Evolutionary conservation across 2,113 vertebrate genomes (phyloP), one percentile per base, ranked within the genome.

Genomic region (Leptosomus discolor): DNA sequence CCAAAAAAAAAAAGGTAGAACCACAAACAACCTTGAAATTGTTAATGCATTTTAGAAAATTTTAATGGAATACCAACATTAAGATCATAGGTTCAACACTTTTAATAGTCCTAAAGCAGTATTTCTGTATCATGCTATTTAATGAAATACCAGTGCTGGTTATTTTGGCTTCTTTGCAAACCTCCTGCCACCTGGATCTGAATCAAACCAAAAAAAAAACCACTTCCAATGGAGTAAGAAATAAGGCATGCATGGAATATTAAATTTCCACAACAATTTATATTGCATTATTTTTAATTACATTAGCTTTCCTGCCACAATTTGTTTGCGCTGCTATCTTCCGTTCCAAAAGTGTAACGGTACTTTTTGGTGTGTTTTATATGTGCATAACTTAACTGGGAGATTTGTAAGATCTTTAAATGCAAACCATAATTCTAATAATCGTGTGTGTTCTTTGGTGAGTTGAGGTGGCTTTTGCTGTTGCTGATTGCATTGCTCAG

Each of bases 281-380:
- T 83, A 51, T 83, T 78, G 36, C 48, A 54, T 89, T 96, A 61
- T 93, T 96, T 91, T 95, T 91, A 94, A 95, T 97, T 96, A 61
- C 46, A 51, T 95, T 93, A 41, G 32, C 29, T 96, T 96, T 92
- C 90, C 61, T 90, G 84, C 81, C 84, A 82, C 2, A 67, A 83
- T 96, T 56, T 89, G 54, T 90, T 96, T 70, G 57, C 29, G 3
- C 30, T 70, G 85, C 87, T 90, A 3, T 86, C 86, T 93, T 87
- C 78, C 58, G 16, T 81, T 60, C 69, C 71, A 17, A 43, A 82
- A 80, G n/a, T 77, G 37, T 29, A 56, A 26, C 27, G 8, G 36
- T 71, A 26, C 39, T 57, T 89, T 86, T 60, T 56, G 32, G 20
- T 65, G 8, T 36, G 46, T 70, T 95, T 92, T 85, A 36, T 86